Conservation (phyloP, 2,888 invertebrate genomes). For the Athalia cordata region DNA sequence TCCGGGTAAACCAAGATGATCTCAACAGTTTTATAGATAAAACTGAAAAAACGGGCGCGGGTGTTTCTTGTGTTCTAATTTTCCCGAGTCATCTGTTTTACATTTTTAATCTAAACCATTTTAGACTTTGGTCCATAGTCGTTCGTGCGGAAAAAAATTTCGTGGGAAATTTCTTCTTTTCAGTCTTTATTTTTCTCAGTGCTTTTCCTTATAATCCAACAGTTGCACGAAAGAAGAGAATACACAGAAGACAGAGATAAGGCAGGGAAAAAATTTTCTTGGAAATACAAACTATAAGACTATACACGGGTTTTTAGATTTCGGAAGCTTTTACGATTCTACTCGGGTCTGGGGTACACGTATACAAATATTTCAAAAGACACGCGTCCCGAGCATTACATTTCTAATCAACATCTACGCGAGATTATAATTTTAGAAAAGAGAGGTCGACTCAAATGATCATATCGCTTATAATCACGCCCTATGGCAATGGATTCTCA, state of each 20-base stretch:
- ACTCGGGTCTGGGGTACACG: background rate
- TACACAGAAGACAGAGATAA: slow-evolving; percentile 13
- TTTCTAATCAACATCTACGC: too few species aligned
- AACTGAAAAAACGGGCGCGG: background rate
- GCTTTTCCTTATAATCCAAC: background rate
- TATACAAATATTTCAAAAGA: too few species aligned
- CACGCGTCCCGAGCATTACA: too few species aligned
- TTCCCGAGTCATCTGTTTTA: slow-evolving; percentile 6
- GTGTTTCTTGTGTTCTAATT: background rate
- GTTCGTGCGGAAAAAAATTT: too few species aligned
- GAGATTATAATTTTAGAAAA: too few species aligned
- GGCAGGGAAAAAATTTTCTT: slow-evolving; percentile 13
- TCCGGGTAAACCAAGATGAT: background rate
- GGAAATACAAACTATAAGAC: slow-evolving; percentile 10
- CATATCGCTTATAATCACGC: background rate
- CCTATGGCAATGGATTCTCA: background rate
- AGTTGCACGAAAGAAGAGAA: background rate
- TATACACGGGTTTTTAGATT: background rate
- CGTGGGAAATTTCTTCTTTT: too few species aligned
- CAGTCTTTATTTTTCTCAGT: slow-evolving; percentile 7
- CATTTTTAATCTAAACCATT: slow-evolving; percentile 22
- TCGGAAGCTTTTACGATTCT: background rate
- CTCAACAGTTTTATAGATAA: too few species aligned
- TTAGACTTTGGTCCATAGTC: too few species aligned
- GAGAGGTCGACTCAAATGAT: too few species aligned